Conservation (phyloP, 2,888 invertebrate species). For the Ornithoptera alexandrae region DNA sequence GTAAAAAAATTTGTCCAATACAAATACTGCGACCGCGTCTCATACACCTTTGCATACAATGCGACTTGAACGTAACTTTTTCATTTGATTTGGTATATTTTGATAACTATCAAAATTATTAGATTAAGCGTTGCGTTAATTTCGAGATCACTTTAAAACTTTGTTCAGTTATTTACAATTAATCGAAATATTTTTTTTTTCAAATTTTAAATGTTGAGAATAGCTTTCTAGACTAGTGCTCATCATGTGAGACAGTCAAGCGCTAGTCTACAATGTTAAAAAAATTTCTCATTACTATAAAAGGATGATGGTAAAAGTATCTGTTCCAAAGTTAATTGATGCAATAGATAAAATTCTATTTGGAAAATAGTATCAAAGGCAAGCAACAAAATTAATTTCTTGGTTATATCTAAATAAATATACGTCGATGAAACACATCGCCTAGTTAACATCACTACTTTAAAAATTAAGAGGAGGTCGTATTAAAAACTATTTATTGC, state of each 20-base stretch:
- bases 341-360: too few relatives aligned
- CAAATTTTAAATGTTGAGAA: not conserved
- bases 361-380: not conserved
- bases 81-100: too few relatives aligned
- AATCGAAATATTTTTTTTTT: not conserved
- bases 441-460: not conserved
- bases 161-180: not conserved
- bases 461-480: not conserved
- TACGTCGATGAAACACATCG: not conserved
- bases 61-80: not conserved
- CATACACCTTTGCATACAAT: not conserved
- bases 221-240: too few relatives aligned
- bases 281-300: too few relatives aligned
- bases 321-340: too few relatives aligned
- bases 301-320: too few relatives aligned
- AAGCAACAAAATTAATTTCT: not conserved
- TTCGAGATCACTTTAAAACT: not conserved
- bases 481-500: constrained; percentile 1
- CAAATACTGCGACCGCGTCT: not conserved
- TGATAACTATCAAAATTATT: not conserved
- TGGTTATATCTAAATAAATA: not conserved
- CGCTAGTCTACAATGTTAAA: too few relatives aligned
- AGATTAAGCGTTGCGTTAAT: not conserved
- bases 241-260: too few relatives aligned
- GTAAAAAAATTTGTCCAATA: not conserved